A percentile compares a stretch with the other conserved stretches of the same genome.
Evolutionary conservation across 2,888 invertebrate species (phyloP).

Genomic region (Coleophora flavipennella): DNA sequence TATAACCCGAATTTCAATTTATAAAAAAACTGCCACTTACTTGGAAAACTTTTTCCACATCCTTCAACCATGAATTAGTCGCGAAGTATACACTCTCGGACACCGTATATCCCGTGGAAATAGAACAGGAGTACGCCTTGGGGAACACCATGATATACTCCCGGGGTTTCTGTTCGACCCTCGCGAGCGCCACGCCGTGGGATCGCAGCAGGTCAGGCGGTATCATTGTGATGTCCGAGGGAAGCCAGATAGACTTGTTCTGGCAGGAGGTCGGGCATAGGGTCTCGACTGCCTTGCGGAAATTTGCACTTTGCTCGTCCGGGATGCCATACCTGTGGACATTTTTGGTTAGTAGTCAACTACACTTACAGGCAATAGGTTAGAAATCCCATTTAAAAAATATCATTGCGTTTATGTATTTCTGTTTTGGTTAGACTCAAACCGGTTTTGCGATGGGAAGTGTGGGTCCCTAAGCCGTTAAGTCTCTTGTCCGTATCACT

Average conservation of each 20-base stretch:
- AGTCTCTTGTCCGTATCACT: too few relatives aligned
- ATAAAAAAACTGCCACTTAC: too few relatives aligned
- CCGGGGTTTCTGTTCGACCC: slow-evolving; percentile 87
- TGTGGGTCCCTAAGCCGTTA: too few relatives aligned
- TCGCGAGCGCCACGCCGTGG: slow-evolving; percentile 83
- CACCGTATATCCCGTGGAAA: slow-evolving; percentile 90
- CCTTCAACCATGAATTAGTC: slow-evolving; percentile 82
- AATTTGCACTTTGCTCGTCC: slow-evolving; percentile 79
- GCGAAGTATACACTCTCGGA: slow-evolving; percentile 96
- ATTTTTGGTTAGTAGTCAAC: too few relatives aligned
- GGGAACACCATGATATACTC: slow-evolving; percentile 94
- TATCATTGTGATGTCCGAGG: slow-evolving; percentile 94
- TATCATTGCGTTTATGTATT: too few relatives aligned
- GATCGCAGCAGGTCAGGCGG: slow-evolving; percentile 84
- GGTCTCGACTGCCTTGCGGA: slow-evolving; percentile 81
- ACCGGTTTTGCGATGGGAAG: too few relatives aligned
- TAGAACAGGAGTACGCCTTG: slow-evolving; percentile 86
- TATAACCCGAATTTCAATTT: too few relatives aligned
- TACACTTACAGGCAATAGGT: too few relatives aligned
- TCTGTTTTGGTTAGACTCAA: too few relatives aligned
- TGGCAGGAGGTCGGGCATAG: slow-evolving; percentile 87
- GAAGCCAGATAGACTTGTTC: slow-evolving; percentile 89
- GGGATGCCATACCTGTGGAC: slow-evolving; percentile 82
- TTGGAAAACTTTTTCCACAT: slow-evolving; percentile 81
- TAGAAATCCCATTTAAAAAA: too few relatives aligned